Evolutionary conservation across 1,140 invertebrate genomes (phyloP), one percentile per base, ranked within the genome.

Genomic region (Drosophila santomea): DNA sequence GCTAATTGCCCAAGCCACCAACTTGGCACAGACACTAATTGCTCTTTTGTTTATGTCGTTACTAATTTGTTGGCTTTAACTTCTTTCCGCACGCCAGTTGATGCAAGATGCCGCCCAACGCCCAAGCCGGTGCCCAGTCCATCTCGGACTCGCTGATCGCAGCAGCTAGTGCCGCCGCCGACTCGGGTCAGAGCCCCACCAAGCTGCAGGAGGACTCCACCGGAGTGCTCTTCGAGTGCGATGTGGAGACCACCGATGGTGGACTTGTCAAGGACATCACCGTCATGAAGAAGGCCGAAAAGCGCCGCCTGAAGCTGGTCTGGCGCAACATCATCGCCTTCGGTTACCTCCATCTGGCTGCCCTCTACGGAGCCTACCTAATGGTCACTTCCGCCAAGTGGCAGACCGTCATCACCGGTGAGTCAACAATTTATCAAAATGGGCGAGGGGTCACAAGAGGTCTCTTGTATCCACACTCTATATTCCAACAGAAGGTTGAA

Each of bases 281-380:
- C 45, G 92, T 93, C 57, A 55, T 92, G 55, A 92, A 92, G 45
- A 86, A 90, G 62, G 91, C 91, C 10, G 88, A 92, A 17, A 90
- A 75, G 47, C 91, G 93, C 38, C 92, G 94, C 76, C 84, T 93
- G 7, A 84, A 96, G 80, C 95, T 98, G 28, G 98, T 99, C 0
- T 99, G 98, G 98, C 95, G 96, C 80, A 99, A 99, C 93, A 97
- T 99, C 10, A 93, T 96, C 6, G 92, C 97, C 1, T 98, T 99
- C 91, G 86, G 93, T 7, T 95, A 96, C 69, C 94, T 99, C n/a
- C 98, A 99, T 93, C 28, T 97, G 12, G 95, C 95, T 23, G 96
- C 97, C 4, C 20, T 99, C 1, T 98, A 98, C 91, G 98, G 97
- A 28, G 77, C 96, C 1, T 98, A 96, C 83, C 94, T 98, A 1